phyloP scores from a whole-genome alignment of 2,113 vertebrate species.

The Halichoerus grypus region DNA sequence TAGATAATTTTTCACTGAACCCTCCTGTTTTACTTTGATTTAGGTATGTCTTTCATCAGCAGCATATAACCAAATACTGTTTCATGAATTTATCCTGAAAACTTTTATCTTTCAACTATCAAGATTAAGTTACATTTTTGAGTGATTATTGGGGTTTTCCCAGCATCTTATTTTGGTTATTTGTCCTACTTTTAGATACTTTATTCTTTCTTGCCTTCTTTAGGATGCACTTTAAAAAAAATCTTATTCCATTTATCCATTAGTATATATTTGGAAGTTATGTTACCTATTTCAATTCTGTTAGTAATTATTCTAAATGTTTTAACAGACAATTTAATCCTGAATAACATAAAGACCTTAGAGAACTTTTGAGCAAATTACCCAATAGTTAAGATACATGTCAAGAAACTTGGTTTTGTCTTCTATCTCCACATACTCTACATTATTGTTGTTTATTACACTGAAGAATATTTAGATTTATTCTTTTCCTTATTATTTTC shows the following conservation, averaged over 20 bases:
- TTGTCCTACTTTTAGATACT: not conserved
- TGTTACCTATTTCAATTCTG: not conserved
- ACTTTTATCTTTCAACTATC: conserved; percentile 51
- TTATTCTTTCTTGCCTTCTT: not conserved
- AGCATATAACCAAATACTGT: not conserved
- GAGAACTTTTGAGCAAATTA: not conserved
- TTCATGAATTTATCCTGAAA: not conserved
- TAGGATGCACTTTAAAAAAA: not conserved
- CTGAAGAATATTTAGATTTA: not conserved
- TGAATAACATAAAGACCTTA: not conserved
- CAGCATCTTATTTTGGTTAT: not conserved
- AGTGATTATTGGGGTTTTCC: not conserved
- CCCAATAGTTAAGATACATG: not conserved
- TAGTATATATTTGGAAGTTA: not conserved
- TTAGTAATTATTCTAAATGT: not conserved
- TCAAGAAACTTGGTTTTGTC: not conserved
- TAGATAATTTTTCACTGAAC: conserved; percentile 16
- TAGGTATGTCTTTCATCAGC: conserved; percentile 3
- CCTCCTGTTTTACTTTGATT: conserved; percentile 58
- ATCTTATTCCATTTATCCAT: not conserved
- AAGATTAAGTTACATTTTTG: not conserved
- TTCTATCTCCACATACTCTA: not conserved
- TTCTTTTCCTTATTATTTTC: not conserved
- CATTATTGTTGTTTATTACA: not conserved
- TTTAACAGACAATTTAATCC: not conserved